Conservation (phyloP, 2,113 vertebrate species). For the Raja brachyura region DNA sequence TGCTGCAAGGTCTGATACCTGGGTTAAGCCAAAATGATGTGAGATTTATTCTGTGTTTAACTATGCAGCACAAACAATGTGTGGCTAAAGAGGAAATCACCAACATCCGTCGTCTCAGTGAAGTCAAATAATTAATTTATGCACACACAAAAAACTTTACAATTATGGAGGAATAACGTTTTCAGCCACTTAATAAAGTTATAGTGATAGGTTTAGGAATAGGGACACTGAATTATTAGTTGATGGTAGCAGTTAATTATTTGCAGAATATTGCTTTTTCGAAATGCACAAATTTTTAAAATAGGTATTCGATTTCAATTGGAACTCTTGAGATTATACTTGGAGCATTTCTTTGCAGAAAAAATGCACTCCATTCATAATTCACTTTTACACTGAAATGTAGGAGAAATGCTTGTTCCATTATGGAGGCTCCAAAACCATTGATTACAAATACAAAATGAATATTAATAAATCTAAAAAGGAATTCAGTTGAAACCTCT, state of each 20-base stretch:
- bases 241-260: not conserved
- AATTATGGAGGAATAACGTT: not conserved
- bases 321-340: not conserved
- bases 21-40: not conserved
- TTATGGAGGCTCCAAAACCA: not conserved
- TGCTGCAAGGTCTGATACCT: not conserved
- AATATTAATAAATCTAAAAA: not conserved
- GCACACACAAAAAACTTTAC: not conserved
- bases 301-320: not conserved
- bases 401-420: not conserved
- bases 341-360: not conserved
- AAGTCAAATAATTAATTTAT: not conserved
- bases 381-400: not conserved
- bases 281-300: not conserved
- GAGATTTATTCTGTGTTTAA: not conserved
- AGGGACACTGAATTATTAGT: not conserved
- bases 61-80: not conserved
- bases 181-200: not conserved
- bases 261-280: not conserved
- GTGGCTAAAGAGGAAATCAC: not conserved
- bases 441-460: not conserved
- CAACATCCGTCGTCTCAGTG: not conserved
- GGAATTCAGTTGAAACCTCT: not conserved
- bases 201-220: not conserved
- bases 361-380: not conserved